Base-by-base conservation (phyloP, 2,888 invertebrate species). In the Phortica magna region DNA sequence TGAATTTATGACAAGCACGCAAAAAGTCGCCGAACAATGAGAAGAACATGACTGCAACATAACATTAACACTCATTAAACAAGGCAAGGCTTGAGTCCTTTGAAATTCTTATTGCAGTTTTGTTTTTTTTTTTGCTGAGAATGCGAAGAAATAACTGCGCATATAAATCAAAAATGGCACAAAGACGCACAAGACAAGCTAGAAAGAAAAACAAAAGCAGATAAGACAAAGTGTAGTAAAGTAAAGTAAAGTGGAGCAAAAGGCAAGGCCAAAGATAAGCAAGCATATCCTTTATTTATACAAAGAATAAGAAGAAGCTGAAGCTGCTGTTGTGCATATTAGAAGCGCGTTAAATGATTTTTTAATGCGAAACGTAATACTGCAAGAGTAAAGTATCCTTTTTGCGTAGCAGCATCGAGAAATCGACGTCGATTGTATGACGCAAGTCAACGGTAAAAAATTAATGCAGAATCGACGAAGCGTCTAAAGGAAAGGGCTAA, bases 31-130 rank as follows among this genome's bases (percentile, higher is more conserved):
- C 81, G 74, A 79, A 80, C 78, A 78, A 76, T 81, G 70, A 64
- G 68, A 75, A 64, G 70, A 19, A 72, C 39, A 41, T 68, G 42
- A 74, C 76, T 78, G 55, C 77, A 81, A 82, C 80, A 81, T 74
- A 79, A 80, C 77, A 87, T 88, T 88, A 87, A 83, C 81, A 80
- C 82, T 84, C 82, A 87, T 88, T 88, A 88, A 79, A 75, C 74
- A 68, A 70, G 73, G 71, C 70, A 68, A 39, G 61, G 9, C 57
- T 19, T n/a, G 57, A n/a, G 17, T 59, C 19, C 7, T 19, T 59
- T 61, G 19, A 48, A 48, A 31, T 31, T 31, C 31, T 31, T 31
- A 31, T 31, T 31, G 31, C 5, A 31, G 31, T 31, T 31, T 31
- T 48, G 48, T 48, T 48, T 48, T 9, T 14, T 12, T 9, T 48